Evolutionary conservation across 2,797 vertebrate species (phyloP).

Genomic region (Zenarchopterus dispar): DNA sequence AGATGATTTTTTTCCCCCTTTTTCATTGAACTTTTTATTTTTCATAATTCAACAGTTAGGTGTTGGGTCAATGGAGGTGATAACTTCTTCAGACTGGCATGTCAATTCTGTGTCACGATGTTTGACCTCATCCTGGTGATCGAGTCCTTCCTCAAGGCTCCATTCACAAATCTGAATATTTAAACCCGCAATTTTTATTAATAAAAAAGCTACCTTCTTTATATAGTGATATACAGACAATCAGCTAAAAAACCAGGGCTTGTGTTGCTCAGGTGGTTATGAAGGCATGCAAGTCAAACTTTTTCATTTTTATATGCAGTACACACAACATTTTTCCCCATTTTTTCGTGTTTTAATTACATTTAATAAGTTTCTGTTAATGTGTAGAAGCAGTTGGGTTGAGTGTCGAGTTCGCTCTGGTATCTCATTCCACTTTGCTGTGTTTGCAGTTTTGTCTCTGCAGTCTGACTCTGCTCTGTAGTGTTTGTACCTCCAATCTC

Average conservation of each 20-base stretch:
- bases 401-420: conserved; percentile 7
- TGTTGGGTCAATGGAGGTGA: too few species aligned
- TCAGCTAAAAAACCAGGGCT: too few species aligned
- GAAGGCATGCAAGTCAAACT: too few species aligned
- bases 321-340: neutral
- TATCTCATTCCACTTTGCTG: conserved; percentile 40
- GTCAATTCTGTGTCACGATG: conserved; percentile 26
- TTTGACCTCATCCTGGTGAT: conserved; percentile 8
- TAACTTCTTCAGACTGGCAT: conserved; percentile 7
- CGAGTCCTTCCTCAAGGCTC: neutral
- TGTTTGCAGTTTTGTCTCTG: conserved; percentile 24
- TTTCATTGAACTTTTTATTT: too few species aligned
- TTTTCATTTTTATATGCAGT: too few species aligned
- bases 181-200: neutral
- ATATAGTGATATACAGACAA: too few species aligned
- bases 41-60: accelerated
- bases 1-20: too few species aligned
- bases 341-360: neutral
- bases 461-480: conserved; percentile 14
- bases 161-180: conserved; percentile 1
- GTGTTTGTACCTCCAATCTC: neutral
- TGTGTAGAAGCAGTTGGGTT: conserved; percentile 12
- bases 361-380: neutral
- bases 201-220: too few species aligned
- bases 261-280: too few species aligned